Conservation (phyloP, 37 sponge, comb jelly and placozoan species). For the Beroe ovata region DNA sequence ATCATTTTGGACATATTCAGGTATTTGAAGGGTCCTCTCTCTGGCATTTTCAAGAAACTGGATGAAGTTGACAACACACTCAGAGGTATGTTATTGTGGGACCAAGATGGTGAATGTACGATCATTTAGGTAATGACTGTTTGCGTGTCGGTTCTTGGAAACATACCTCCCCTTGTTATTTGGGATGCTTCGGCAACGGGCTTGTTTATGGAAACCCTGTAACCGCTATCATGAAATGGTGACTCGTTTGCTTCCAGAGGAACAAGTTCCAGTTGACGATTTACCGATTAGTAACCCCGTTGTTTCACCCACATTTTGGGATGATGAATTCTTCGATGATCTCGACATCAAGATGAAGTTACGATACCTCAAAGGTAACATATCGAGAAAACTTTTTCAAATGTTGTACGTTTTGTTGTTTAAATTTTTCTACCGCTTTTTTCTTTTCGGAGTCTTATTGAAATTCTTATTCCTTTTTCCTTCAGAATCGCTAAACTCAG, state of each 20-base stretch:
- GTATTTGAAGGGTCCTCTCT: conserved; percentile 24
- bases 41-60: conserved; percentile 16
- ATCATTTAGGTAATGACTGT: no score
- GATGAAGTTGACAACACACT: conserved; percentile 4
- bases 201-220: no score
- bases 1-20: no score
- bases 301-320: conserved; percentile 11
- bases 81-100: no score
- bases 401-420: background rate
- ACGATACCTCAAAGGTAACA: conserved; percentile 60
- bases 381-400: no score
- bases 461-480: background rate
- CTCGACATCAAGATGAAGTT: conserved; percentile 55
- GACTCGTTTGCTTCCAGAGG: no score
- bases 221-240: no score
- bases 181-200: no score
- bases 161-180: no score
- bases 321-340: conserved; percentile 56
- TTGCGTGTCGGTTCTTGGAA: no score
- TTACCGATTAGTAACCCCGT: conserved; percentile 14
- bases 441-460: background rate
- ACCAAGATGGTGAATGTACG: no score
- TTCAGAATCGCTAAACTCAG: conserved; percentile 56
- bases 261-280: conserved; percentile 4
- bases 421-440: background rate